These are phyloP conservation scores for Polypterus senegalus DNA, from an alignment of 2,113 vertebrate genomes.

Conservation along the genomic window DNA sequence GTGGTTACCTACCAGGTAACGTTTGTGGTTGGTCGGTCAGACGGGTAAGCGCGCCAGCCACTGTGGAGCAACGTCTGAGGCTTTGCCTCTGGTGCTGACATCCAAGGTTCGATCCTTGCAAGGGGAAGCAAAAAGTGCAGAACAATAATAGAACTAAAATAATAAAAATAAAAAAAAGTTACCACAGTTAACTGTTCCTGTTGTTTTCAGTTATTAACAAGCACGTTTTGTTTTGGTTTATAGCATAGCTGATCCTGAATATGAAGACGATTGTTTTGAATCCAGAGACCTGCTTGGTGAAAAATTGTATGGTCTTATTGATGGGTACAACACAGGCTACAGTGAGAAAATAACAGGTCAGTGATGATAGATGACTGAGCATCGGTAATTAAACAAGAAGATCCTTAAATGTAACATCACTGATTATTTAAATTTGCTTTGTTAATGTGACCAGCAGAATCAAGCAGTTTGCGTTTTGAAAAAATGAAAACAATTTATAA, in stretches of 20 bases:
- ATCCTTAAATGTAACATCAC: neutral
- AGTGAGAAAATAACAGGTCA: constrained; percentile 61
- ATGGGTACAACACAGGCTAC: constrained; percentile 49
- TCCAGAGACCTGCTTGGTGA: constrained; percentile 59
- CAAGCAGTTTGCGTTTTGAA: neutral
- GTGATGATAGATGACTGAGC: neutral
- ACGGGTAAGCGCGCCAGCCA: too few relatives aligned
- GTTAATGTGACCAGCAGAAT: neutral
- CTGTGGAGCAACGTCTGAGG: too few relatives aligned
- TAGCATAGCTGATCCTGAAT: constrained; percentile 13
- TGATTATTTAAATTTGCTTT: neutral
- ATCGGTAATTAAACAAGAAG: neutral
- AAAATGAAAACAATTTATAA: too few relatives aligned
- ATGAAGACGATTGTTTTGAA: constrained; percentile 37
- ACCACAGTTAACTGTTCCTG: neutral
- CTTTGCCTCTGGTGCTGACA: too few relatives aligned
- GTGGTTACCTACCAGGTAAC: too few relatives aligned
- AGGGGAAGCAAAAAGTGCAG: too few relatives aligned
- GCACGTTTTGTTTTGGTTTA: constrained; percentile 1
- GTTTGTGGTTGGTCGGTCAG: too few relatives aligned
- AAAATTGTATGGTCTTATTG: constrained; percentile 53
- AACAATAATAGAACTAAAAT: neutral
- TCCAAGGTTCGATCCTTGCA: too few relatives aligned
- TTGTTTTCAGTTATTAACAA: constrained; percentile 15
- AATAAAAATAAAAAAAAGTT: neutral